Base-by-base conservation (phyloP, 2,113 vertebrate genomes). In the Amblyornis subalaris region DNA sequence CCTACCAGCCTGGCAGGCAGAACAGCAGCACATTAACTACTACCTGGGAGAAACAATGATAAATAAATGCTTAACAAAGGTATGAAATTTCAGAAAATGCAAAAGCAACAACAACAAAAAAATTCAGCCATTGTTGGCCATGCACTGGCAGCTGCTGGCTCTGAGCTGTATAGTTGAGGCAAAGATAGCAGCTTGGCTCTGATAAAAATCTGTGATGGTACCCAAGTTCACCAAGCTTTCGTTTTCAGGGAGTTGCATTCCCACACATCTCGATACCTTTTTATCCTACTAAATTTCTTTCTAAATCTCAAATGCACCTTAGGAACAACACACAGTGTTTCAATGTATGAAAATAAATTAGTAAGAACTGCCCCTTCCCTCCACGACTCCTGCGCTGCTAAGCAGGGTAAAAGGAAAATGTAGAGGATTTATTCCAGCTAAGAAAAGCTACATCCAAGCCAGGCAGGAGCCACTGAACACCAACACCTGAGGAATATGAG, bases 261-360 rank as follows among this genome's bases (percentile, higher is more conserved):
- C 12, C 4, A 31, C 8, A 17, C 9, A 15, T 7, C 7, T 25
- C 4, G 0, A 31, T 1, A 14, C 9, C 9, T 42, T 28, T 38
- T 29, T 19, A 75, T 24, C n/a, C 28, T 6, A 26, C 36, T 67
- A 12, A 53, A 70, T 36, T 71, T 55, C 29, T 33, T 83, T 25
- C 47, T 42, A 35, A 48, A 62, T 51, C 51, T 93, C 55, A 86
- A 67, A 70, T 4, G 44, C 23, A 79, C 62, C 50, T 69, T 45
- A 77, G 79, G 64, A 96, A 74, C 66, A 54, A 29, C 29, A 54
- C 2, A 22, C 14, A 55, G 14, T 1, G 8, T 23, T 92, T 58
- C 84, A 69, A 12, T 2, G 38, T 5, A 65, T 33, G 60, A 80
- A 86, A 88, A 60, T 17, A 69, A 40, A 62, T 38, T 4, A 17